Conservation (phyloP, 2,113 vertebrate genomes). For the Crocuta crocuta region DNA sequence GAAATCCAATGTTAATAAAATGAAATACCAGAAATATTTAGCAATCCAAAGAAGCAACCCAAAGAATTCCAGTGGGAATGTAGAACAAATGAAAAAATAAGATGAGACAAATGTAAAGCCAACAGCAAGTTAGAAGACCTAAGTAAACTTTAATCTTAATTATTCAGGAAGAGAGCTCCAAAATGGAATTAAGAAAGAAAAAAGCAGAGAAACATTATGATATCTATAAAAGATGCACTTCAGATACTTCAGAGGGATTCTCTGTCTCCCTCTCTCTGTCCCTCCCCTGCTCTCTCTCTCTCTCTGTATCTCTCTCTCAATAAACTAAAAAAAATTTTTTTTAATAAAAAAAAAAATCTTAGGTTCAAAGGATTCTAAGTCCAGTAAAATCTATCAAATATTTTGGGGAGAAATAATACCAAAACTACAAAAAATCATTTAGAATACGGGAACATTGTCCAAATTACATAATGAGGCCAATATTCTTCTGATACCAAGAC, state of each 20-base stretch:
- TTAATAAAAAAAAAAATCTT: background rate
- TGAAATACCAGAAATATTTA: background rate
- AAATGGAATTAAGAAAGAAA: background rate
- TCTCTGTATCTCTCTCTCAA: too few species aligned
- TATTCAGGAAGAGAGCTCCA: background rate
- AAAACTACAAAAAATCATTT: background rate
- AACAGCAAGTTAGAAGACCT: background rate
- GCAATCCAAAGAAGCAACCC: background rate
- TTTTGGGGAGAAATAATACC: background rate
- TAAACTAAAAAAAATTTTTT: too few species aligned
- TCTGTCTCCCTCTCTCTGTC: too few species aligned
- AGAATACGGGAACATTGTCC: background rate
- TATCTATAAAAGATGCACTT: background rate
- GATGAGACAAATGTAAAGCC: background rate
- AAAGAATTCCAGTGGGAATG: background rate
- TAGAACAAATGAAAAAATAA: background rate
- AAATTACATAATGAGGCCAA: background rate
- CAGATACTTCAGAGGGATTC: background rate
- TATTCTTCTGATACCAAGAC: background rate
- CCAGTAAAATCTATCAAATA: background rate
- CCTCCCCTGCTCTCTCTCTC: too few species aligned
- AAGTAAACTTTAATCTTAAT: background rate
- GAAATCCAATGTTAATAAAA: background rate
- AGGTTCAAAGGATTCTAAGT: background rate
- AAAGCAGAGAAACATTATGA: background rate